Evolutionary conservation across 2,888 invertebrate genomes (phyloP), one percentile per base, ranked within the genome.

Genomic region (Strigamia maritima): DNA sequence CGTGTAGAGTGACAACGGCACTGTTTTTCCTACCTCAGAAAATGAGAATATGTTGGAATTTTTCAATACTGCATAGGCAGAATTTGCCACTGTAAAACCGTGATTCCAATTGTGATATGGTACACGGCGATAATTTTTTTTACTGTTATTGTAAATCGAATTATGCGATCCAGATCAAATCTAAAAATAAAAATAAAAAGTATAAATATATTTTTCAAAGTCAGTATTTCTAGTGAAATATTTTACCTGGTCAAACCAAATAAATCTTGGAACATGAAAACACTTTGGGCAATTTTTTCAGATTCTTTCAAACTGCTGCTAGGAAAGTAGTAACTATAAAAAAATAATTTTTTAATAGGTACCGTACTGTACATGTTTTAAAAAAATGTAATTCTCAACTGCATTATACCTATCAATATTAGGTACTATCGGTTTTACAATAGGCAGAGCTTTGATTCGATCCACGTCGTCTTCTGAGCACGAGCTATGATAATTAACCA

Each of bases 71-170:
- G 90, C 90, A 84, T 92, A 94, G 90, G 93, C 93, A 22, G 92
- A 90, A 83, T 94, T 93, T 1, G 94, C 94, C 0, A 94, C 94
- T 0, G 93, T 91, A 89, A 94, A 94, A 0, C 93, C 94, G 84
- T 95, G 94, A 28, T 92, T 91, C 91, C 94, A 95, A 85, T 94
- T 95, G 85, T 95, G 94, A 84, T 94, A 94, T 0, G 94, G 93
- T 0, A 94, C 93, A 35, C 90, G 87, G 10, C 94, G 88, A 84
- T 95, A 94, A 86, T 94, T 94, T 85, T 94, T 94, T 91, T 90
- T 2, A 94, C 94, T 0, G 94, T 94, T 82, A 94, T 85, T 1
- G 92, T 90, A 84, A 94, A 95, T 79, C 91, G 88, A 35, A 91
- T 89, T 78, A 94, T 85, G 76, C 90, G 90, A 81, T 89, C 90